Conservation (phyloP, 2,888 invertebrate species). For the Lumbricus terrestris region DNA sequence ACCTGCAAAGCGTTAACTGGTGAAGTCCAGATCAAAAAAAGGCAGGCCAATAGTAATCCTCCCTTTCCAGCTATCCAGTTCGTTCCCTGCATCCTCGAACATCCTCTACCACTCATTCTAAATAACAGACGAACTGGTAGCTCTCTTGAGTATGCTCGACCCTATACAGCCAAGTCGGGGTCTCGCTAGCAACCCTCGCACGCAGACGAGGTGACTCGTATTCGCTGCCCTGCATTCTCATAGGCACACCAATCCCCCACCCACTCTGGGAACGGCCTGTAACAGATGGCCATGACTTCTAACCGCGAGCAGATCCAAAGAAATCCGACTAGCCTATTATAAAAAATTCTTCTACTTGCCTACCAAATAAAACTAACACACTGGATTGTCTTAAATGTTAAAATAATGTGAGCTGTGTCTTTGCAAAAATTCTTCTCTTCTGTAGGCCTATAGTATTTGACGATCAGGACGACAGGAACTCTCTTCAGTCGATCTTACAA, state of each 20-base stretch:
- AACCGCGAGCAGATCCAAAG: neutral
- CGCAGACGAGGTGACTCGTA: neutral
- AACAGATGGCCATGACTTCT: neutral
- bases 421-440: neutral
- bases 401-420: neutral
- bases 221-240: neutral
- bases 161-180: neutral
- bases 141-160: neutral
- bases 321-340: neutral
- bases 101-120: neutral
- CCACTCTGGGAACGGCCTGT: neutral
- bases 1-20: neutral
- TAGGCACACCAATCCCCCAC: neutral
- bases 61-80: neutral
- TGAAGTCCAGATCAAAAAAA: neutral
- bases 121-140: neutral
- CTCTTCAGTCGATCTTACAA: neutral
- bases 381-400: neutral
- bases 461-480: neutral
- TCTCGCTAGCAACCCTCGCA: neutral
- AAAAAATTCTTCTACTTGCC: too few relatives aligned
- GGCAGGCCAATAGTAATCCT: neutral
- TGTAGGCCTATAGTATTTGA: too few relatives aligned
- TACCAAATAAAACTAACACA: too few relatives aligned
- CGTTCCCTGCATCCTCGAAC: constrained; percentile 10